Base-by-base conservation (phyloP, 2,888 invertebrate genomes). In the Drosophila prostipennis region DNA sequence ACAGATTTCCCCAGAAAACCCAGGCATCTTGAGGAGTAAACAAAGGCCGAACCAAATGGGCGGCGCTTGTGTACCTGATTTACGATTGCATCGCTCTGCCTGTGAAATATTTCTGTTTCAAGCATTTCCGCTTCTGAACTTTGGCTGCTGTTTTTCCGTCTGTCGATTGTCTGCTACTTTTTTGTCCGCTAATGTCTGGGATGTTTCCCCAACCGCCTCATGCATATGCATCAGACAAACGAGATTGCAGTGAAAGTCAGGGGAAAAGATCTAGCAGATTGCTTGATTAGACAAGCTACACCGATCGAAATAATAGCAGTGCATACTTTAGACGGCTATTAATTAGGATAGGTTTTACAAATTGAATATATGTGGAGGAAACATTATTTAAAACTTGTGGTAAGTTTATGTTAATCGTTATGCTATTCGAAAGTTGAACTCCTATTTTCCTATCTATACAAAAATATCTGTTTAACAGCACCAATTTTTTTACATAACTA, bases 61-160 rank as follows among this genome's bases (percentile, higher is more conserved):
- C 79, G 61, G 49, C 64, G 86, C 80, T 80, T 80, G 61, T 74
- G 57, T 83, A 82, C 79, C 86, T 85, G 79, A 85, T 87, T 82
- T 77, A 84, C 69, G 64, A 68, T 68, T 68, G 29, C 69, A 6
- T 26, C 36, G 42, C 36, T 48, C 48, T 77, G 71, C 64, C 72
- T 78, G 53, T 67, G 52, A 73, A 79, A 63, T 53, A 57, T 74
- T n/a, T n/a, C 70, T 45, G 43, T 52, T 55, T 56, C 39, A n/a
- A 69, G 23, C 76, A 65, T 78, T 87, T 82, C 88, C 82, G 82
- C 69, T 65, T 68, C 65, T 68, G 53, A 65, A 68, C 53, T 65
- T 68, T 67, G 39, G 13, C 37, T 37, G 43, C 42, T 37, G 43
- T 37, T n/a, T 58, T 40, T 19, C 19, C 16, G 51, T 58, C 51